phyloP scores from a whole-genome alignment of 2,888 invertebrate species.

The Scaeva pyrastri region DNA sequence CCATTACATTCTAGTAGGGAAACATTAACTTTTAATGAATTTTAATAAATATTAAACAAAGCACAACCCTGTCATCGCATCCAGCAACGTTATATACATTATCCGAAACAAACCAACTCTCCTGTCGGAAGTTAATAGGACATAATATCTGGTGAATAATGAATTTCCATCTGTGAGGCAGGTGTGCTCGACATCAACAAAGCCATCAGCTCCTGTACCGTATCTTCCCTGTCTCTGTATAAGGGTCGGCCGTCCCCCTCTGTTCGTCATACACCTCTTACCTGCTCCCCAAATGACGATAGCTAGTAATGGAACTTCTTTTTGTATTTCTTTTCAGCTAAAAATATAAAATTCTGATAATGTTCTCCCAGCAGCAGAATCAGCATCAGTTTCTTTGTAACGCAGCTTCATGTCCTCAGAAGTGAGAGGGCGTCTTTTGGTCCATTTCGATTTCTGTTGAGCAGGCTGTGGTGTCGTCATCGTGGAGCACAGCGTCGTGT shows the following conservation, averaged over 20 bases:
- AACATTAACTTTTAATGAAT: conserved; percentile 40
- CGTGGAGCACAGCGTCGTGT: background rate
- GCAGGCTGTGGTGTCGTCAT: background rate
- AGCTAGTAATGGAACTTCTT: conserved; percentile 43
- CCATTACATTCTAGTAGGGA: conserved; percentile 24
- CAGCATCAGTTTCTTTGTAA: conserved; percentile 24
- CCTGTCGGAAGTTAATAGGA: conserved; percentile 34
- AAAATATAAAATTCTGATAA: conserved; percentile 49
- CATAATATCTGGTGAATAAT: conserved; percentile 55
- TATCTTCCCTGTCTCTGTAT: background rate
- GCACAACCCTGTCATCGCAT: background rate
- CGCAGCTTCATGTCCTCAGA: background rate
- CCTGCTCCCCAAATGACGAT: conserved; percentile 39
- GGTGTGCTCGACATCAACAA: conserved; percentile 33
- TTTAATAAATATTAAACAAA: conserved; percentile 48
- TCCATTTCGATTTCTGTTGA: background rate
- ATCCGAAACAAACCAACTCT: conserved; percentile 7
- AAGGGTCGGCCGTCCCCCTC: too few species aligned
- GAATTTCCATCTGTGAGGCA: conserved; percentile 60
- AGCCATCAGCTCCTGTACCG: background rate
- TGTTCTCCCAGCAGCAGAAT: conserved; percentile 6
- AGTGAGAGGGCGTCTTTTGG: conserved; percentile 35
- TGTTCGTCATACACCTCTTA: background rate
- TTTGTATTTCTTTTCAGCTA: background rate
- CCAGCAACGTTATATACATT: conserved; percentile 23